Evolutionary conservation across 2,888 invertebrate species (phyloP), one percentile per base, ranked within the genome.

Genomic region (Plebejus melissa): DNA sequence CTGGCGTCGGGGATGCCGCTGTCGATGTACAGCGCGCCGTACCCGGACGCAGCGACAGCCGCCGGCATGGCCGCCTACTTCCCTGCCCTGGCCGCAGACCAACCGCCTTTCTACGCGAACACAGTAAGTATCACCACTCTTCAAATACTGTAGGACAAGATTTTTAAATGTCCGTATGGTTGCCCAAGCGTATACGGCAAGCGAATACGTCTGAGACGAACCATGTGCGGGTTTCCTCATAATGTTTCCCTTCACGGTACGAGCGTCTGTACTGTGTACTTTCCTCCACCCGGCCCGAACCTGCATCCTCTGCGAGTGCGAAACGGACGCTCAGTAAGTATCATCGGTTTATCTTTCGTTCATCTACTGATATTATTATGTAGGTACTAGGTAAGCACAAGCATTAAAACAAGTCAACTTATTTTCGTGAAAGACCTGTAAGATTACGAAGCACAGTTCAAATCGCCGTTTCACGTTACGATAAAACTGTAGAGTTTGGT

Each of bases 41-140:
- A 97, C 90, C 95, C 96, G 75, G 96, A 96, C 81, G 94, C 94
- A 0, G 95, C 96, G 70, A 94, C 95, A 82, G 95, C 96, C 75
- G 95, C 95, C 82, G 97, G 97, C 82, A 97, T 97, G 96, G 97
- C 97, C 22, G 97, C 97, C 38, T 97, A 97, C 90, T 96, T 97
- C 84, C 97, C 97, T 0, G 96, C 96, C 60, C 95, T 97, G 77
- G 96, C 97, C 76, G 97, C 97, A 54, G 97, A 97, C 83, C 97
- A 97, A 88, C 96, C 97, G 79, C 96, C 97, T 74, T 98, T 97
- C 91, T 97, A 97, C 90, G 95, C 97, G 74, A 96, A 97, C 84
- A 95, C 97, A 93, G 97, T 97, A 93, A 97, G 97, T 95, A 85
- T 32, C 1, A 32, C 32, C 32, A 32, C 32, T 32, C 32, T 32